A percentile compares a stretch with the other conserved stretches of the same genome.
Conservation (phyloP, 2,888 invertebrate species). For the Drosophila longiperda region DNA sequence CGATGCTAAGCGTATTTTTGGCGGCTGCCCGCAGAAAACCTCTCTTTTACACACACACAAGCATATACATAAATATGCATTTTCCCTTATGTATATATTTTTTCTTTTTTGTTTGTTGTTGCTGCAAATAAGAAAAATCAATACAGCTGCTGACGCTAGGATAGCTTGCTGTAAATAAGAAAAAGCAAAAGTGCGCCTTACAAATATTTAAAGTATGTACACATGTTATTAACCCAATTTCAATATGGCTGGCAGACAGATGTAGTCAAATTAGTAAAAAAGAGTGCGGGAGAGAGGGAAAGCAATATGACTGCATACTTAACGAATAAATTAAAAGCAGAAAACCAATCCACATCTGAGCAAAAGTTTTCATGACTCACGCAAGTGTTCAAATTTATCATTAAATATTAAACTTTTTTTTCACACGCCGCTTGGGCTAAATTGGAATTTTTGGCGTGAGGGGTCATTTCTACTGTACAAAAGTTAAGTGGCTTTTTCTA, state of each 20-base stretch:
- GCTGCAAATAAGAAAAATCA: slow-evolving; percentile 76
- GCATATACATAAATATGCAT: slow-evolving; percentile 26
- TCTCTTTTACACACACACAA: slow-evolving; percentile 7
- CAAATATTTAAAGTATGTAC: slow-evolving; percentile 52
- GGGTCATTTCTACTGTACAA: slow-evolving; percentile 42
- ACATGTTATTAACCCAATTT: slow-evolving; percentile 73
- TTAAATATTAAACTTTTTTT: slow-evolving; percentile 29
- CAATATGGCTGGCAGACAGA: slow-evolving; percentile 60
- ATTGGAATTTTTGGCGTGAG: slow-evolving; percentile 30
- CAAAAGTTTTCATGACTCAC: slow-evolving; percentile 48
- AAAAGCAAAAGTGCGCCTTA: slow-evolving; percentile 61
- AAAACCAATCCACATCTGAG: slow-evolving; percentile 21
- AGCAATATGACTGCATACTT: slow-evolving; percentile 38
- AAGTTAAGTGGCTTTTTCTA: slow-evolving; percentile 57
- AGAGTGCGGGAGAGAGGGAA: slow-evolving; percentile 2
- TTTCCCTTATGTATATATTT: slow-evolving; percentile 34
- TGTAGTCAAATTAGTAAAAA: slow-evolving; percentile 22
- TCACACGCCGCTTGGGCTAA: slow-evolving; percentile 36
- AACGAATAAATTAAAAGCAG: slow-evolving; percentile 34
- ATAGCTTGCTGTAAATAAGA: slow-evolving; percentile 28
- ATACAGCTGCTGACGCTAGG: slow-evolving; percentile 52
- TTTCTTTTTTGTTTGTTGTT: slow-evolving; percentile 2
- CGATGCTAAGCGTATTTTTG: slow-evolving; percentile 49
- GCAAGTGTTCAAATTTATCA: slow-evolving; percentile 20
- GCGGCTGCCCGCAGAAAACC: slow-evolving; percentile 37